These are phyloP conservation scores for Drosophila prosaltans DNA, from an alignment of 1,140 invertebrate genomes.

Conservation along the genomic window DNA sequence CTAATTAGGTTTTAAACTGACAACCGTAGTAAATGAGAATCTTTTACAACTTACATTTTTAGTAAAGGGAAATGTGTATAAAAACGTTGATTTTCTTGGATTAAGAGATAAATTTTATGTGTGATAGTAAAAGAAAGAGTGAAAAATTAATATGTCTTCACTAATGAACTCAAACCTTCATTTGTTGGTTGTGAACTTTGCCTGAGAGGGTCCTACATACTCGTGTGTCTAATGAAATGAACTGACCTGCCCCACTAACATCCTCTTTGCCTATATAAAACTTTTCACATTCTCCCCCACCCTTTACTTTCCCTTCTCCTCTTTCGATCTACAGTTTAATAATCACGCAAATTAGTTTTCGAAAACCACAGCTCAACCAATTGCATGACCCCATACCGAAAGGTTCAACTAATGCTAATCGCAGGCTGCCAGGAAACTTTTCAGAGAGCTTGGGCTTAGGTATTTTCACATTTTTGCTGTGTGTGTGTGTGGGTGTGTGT, in stretches of 20 bases:
- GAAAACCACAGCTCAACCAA: constrained; percentile 66
- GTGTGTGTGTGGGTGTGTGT: constrained; percentile 1
- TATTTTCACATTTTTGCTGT: not conserved
- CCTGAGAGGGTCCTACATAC: not conserved
- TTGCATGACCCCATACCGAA: constrained; percentile 6
- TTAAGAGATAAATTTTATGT: not conserved
- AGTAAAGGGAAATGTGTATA: not conserved
- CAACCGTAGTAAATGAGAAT: constrained; percentile 57
- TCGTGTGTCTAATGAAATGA: not conserved
- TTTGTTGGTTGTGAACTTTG: not conserved
- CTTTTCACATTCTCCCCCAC: constrained; percentile 14
- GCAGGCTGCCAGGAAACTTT: constrained; percentile 37
- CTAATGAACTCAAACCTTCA: constrained; percentile 1
- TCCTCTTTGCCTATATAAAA: constrained; percentile 34
- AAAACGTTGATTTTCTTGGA: not conserved
- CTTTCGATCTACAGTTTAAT: constrained; percentile 58
- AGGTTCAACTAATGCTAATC: constrained; percentile 37
- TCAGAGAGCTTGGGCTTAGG: constrained; percentile 2
- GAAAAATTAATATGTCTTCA: constrained; percentile 5
- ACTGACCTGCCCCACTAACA: constrained; percentile 37
- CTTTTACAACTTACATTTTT: constrained; percentile 42
- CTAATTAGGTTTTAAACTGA: constrained; percentile 71
- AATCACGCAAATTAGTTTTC: constrained; percentile 81
- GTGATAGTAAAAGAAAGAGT: not conserved
- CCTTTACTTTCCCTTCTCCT: not conserved